These are phyloP conservation scores for Perccottus glenii DNA, from an alignment of 2,113 vertebrate genomes.

Conservation along the genomic window DNA sequence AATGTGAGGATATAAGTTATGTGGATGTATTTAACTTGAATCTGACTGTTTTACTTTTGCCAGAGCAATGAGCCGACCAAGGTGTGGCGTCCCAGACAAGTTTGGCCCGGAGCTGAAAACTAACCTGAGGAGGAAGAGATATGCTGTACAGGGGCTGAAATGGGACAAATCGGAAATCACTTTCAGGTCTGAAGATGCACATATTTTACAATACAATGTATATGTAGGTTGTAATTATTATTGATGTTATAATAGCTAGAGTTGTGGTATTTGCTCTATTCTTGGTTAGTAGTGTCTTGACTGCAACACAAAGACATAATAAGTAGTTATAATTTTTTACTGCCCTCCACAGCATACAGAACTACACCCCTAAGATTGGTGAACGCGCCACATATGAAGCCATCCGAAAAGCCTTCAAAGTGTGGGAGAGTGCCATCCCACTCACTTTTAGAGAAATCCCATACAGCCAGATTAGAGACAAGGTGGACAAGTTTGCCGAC, in stretches of 20 bases:
- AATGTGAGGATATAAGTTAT: too few species aligned
- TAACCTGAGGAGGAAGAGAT: constrained; percentile 88
- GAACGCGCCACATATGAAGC: constrained; percentile 83
- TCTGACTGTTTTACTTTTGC: constrained; percentile 22
- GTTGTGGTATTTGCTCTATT: too few species aligned
- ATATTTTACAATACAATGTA: neutral
- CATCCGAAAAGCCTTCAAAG: constrained; percentile 87
- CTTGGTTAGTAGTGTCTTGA: too few species aligned
- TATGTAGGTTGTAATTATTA: too few species aligned
- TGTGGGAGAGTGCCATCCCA: constrained; percentile 85
- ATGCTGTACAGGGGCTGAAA: constrained; percentile 88
- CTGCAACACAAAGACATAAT: too few species aligned
- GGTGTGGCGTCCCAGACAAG: constrained; percentile 91
- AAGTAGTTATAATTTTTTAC: too few species aligned
- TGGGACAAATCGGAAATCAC: constrained; percentile 90
- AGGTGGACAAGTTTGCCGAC: constrained; percentile 86
- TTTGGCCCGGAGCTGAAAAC: constrained; percentile 89
- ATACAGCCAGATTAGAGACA: constrained; percentile 82
- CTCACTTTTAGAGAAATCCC: constrained; percentile 89
- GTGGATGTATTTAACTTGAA: neutral
- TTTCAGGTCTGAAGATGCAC: constrained; percentile 82
- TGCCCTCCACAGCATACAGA: constrained; percentile 80
- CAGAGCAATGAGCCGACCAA: constrained; percentile 88
- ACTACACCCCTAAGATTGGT: constrained; percentile 84
- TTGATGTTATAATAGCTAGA: too few species aligned